These are phyloP conservation scores for Trochalopteron elliotii DNA, from an alignment of 2,113 vertebrate species.

Conservation along the genomic window DNA sequence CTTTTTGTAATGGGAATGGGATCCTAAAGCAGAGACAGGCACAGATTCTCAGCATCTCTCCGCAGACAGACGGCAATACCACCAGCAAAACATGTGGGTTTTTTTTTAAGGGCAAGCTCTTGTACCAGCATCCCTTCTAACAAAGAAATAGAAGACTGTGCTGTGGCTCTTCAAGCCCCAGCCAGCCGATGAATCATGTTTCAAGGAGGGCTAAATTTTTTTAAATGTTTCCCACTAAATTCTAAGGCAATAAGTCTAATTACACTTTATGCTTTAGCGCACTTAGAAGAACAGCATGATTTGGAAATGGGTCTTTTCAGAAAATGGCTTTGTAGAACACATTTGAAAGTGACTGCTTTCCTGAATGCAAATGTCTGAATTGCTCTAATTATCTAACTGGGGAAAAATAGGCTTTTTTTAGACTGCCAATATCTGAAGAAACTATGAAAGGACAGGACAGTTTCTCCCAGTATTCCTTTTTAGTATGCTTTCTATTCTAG, in stretches of 20 bases:
- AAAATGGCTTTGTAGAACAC: constrained; percentile 20
- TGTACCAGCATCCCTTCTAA: not conserved
- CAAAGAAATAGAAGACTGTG: not conserved
- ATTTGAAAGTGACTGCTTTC: constrained; percentile 49
- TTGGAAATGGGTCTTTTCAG: constrained; percentile 47
- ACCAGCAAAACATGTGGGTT: not conserved
- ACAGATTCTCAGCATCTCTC: not conserved
- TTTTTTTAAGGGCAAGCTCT: not conserved
- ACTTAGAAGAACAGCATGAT: constrained; percentile 58
- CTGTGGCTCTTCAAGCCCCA: not conserved
- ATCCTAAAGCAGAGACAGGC: not conserved
- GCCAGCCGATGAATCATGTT: not conserved
- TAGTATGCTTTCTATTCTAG: not conserved
- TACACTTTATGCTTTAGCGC: constrained; percentile 41
- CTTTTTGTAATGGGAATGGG: not conserved
- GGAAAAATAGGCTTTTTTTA: constrained; percentile 2
- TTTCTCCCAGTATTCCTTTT: constrained; percentile 18
- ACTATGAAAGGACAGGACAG: not conserved
- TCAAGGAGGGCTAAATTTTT: not conserved
- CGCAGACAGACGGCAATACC: not conserved
- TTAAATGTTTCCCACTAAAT: not conserved
- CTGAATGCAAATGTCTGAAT: constrained; percentile 49
- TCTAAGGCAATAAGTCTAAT: constrained; percentile 58
- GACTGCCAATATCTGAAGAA: constrained; percentile 17
- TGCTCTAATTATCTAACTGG: constrained; percentile 50